Percentiles rank a stretch among this genome's conserved stretches.
Conservation (phyloP, 2,888 invertebrate species). For the Xylocampa areola region DNA sequence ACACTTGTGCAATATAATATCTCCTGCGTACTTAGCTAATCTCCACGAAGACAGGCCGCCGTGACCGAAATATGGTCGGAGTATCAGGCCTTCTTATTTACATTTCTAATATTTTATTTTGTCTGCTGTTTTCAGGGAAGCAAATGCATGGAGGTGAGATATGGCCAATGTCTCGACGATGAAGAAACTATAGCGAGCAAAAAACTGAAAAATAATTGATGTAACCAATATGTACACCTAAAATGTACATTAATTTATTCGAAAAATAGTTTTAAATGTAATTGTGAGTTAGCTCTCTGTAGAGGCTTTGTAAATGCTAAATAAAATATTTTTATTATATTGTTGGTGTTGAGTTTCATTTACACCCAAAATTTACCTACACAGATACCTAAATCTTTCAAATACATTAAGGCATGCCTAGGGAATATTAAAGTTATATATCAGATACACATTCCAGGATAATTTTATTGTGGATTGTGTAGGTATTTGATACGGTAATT, state of each 20-base stretch:
- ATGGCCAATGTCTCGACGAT: constrained; percentile 90
- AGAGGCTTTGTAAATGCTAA: constrained; percentile 58
- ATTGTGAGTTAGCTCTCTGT: constrained; percentile 28
- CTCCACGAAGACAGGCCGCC: too few species aligned
- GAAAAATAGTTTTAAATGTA: constrained; percentile 36
- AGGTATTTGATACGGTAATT: too few species aligned
- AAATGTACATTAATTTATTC: constrained; percentile 54
- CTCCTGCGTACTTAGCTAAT: too few species aligned
- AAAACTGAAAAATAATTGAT: constrained; percentile 72
- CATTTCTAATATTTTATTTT: not conserved
- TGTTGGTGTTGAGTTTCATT: constrained; percentile 17
- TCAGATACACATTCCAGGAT: too few species aligned
- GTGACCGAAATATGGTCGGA: too few species aligned
- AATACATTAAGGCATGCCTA: too few species aligned
- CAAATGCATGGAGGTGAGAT: constrained; percentile 90
- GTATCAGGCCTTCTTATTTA: too few species aligned
- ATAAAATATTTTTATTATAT: constrained; percentile 44
- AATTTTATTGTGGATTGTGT: too few species aligned
- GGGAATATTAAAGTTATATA: too few species aligned
- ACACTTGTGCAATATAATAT: too few species aligned
- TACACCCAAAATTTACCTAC: too few species aligned
- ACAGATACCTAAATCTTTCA: too few species aligned
- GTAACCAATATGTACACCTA: constrained; percentile 1
- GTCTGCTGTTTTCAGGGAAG: constrained; percentile 86
- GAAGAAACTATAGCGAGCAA: constrained; percentile 78